Evolutionary conservation across 1,140 invertebrate species (phyloP).

Genomic region (Aradophagus sp.): DNA sequence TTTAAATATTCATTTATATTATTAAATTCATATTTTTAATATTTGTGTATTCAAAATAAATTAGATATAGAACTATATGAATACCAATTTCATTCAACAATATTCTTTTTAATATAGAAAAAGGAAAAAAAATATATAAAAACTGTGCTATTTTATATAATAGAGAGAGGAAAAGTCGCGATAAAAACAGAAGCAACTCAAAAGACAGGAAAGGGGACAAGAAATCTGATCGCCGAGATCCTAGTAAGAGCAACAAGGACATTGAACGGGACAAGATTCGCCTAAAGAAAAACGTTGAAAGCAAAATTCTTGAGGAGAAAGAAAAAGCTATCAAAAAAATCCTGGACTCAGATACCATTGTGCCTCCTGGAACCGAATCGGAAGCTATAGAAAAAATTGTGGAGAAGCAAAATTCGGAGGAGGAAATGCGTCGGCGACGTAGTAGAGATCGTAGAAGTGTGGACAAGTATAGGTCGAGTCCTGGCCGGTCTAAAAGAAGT

Average conservation of each 20-base stretch:
- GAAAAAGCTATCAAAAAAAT: slow-evolving; percentile 72
- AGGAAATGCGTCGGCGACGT: slow-evolving; percentile 27
- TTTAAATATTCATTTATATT: too few species aligned
- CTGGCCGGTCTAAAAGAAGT: slow-evolving; percentile 55
- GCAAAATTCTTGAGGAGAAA: slow-evolving; percentile 71
- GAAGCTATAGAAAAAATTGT: slow-evolving; percentile 69
- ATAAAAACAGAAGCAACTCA: slow-evolving; percentile 49
- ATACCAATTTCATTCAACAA: too few species aligned
- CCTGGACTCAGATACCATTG: slow-evolving; percentile 71
- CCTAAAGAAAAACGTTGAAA: slow-evolving; percentile 68
- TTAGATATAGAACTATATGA: too few species aligned
- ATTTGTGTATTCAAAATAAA: too few species aligned
- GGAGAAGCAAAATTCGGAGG: slow-evolving; percentile 63
- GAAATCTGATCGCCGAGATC: slow-evolving; percentile 68
- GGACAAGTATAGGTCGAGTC: slow-evolving; percentile 61
- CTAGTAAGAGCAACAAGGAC: slow-evolving; percentile 70
- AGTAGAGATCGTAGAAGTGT: slow-evolving; percentile 57
- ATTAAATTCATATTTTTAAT: too few species aligned
- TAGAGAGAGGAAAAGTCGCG: slow-evolving; percentile 34
- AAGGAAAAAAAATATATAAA: too few species aligned
- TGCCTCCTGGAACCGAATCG: slow-evolving; percentile 71
- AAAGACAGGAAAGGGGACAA: slow-evolving; percentile 60
- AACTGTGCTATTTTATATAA: too few species aligned
- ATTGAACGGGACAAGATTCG: slow-evolving; percentile 71
- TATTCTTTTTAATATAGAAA: too few species aligned